A percentile compares a stretch with the other conserved stretches of the same genome.
These are phyloP conservation scores for Amphiprion ocellaris DNA, from an alignment of 2,113 vertebrate species.

Conservation along the genomic window DNA sequence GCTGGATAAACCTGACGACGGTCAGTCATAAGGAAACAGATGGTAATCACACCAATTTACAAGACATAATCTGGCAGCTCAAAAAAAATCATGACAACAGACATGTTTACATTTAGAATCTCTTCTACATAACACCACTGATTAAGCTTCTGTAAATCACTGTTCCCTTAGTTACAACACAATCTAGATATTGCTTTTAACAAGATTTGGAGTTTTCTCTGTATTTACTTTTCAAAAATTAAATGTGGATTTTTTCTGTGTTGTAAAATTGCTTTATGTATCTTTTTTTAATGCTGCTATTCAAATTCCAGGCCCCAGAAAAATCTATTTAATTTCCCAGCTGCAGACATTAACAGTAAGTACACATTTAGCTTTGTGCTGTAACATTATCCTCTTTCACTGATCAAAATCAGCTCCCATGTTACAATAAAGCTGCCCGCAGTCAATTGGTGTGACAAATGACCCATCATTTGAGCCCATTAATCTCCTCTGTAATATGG, in stretches of 20 bases:
- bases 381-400: not conserved
- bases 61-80: no score
- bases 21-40: no score
- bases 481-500: slow-evolving; percentile 31
- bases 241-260: slow-evolving; percentile 6
- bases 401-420: not conserved
- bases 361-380: not conserved
- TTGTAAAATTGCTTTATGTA: not conserved
- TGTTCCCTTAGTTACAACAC: no score
- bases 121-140: no score
- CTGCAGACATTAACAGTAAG: not conserved
- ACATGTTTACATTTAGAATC: no score
- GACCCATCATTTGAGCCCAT: slow-evolving; percentile 29
- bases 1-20: no score
- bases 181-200: no score
- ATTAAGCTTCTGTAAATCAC: no score
- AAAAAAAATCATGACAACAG: no score
- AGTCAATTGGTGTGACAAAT: slow-evolving; percentile 50
- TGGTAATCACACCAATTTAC: no score
- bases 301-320: not conserved
- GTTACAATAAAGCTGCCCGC: not conserved
- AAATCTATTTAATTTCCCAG: not conserved
- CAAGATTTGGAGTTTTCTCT: no score
- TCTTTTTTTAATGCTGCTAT: not conserved
- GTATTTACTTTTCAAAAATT: no score